Evolutionary conservation across 2,113 vertebrate genomes (phyloP).

Genomic region (Microtus oregoni): DNA sequence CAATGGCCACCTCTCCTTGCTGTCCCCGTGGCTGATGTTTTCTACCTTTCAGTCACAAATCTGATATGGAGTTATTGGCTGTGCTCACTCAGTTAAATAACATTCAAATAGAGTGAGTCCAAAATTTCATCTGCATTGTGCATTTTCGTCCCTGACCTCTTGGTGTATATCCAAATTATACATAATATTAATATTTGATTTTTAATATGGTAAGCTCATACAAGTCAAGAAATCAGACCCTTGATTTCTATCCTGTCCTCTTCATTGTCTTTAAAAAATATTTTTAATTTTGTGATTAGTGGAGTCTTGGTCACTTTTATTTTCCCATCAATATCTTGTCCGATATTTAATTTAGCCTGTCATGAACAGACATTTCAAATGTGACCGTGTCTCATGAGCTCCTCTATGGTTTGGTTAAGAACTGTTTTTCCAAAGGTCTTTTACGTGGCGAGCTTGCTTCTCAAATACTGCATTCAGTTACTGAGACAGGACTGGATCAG

Average conservation of each 20-base stretch:
- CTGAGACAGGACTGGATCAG: not conserved
- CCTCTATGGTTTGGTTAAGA: not conserved
- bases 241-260: not conserved
- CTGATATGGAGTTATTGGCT: not conserved
- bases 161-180: not conserved
- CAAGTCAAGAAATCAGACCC: not conserved
- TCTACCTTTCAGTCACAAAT: not conserved
- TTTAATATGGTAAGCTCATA: not conserved
- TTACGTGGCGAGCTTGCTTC: too few relatives aligned
- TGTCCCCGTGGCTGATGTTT: not conserved
- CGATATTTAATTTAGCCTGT: not conserved
- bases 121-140: not conserved
- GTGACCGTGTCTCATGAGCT: not conserved
- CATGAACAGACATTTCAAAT: not conserved
- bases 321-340: not conserved
- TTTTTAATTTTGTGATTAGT: not conserved
- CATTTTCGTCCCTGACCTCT: not conserved
- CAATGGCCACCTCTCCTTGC: not conserved
- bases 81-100: not conserved
- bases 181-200: not conserved
- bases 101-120: slow-evolving; percentile 34
- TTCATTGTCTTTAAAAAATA: not conserved
- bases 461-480: not conserved
- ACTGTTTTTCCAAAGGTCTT: not conserved
- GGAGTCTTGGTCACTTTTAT: not conserved